phyloP scores from a whole-genome alignment of 2,888 invertebrate genomes.

The Boloria selene region DNA sequence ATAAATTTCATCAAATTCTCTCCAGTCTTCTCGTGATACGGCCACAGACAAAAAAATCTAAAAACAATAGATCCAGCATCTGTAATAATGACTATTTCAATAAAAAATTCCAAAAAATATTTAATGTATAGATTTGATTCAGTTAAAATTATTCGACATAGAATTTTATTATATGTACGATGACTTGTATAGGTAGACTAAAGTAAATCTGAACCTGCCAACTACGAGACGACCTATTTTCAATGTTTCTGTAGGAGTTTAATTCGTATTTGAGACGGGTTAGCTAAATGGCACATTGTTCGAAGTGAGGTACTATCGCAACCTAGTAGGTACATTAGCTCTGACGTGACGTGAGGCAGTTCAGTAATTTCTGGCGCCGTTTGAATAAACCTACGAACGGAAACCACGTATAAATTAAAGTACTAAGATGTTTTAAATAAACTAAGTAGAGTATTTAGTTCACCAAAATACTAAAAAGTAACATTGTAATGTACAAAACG shows the following conservation, averaged over 20 bases:
- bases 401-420: constrained; percentile 38
- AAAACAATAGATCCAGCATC: too few relatives aligned
- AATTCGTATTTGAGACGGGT: constrained; percentile 33
- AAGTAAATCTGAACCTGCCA: constrained; percentile 24
- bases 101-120: too few relatives aligned
- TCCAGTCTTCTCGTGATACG: too few relatives aligned
- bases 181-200: too few relatives aligned
- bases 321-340: constrained; percentile 28
- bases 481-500: too few relatives aligned
- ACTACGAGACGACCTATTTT: constrained; percentile 28
- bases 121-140: too few relatives aligned
- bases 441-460: constrained; percentile 26
- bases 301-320: constrained; percentile 25
- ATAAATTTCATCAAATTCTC: too few relatives aligned
- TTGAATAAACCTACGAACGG: constrained; percentile 40
- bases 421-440: constrained; percentile 33
- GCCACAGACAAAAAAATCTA: too few relatives aligned
- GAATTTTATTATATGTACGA: too few relatives aligned
- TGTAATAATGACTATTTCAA: too few relatives aligned
- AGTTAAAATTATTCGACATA: too few relatives aligned
- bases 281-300: constrained; percentile 36
- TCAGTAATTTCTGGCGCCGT: constrained; percentile 39
- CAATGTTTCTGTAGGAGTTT: constrained; percentile 31
- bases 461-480: not conserved
- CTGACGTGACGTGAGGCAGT: constrained; percentile 52